Evolutionary conservation across 2,797 vertebrate genomes (phyloP).

Genomic region (Dipus sagitta): DNA sequence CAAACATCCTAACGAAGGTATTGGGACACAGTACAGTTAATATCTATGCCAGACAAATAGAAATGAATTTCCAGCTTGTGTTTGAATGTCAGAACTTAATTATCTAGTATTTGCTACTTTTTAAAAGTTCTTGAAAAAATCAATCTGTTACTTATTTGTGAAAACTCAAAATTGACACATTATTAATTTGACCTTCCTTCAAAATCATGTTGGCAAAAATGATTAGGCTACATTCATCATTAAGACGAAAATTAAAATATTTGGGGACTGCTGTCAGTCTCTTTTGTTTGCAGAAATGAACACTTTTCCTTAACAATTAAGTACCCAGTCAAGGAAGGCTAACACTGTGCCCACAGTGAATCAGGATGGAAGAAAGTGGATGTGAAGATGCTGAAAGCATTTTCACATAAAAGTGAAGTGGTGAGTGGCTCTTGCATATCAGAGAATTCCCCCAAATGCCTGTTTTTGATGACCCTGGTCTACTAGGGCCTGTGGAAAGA

Average conservation of each 20-base stretch:
- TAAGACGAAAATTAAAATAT: constrained; percentile 32
- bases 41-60: constrained; percentile 28
- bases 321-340: constrained; percentile 31
- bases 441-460: not conserved
- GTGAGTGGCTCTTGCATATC: not conserved
- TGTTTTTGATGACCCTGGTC: not conserved
- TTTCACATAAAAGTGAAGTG: constrained; percentile 42
- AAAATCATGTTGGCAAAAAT: constrained; percentile 44
- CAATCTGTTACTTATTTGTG: constrained; percentile 58
- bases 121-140: constrained; percentile 67
- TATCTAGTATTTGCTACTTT: constrained; percentile 54
- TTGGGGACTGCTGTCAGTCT: not conserved
- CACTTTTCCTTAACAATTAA: constrained; percentile 56
- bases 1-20: not conserved
- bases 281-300: constrained; percentile 54
- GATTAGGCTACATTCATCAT: constrained; percentile 30
- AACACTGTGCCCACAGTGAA: not conserved
- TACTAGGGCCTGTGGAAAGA: not conserved
- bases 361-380: not conserved
- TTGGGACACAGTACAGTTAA: not conserved
- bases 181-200: constrained; percentile 63
- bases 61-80: constrained; percentile 50
- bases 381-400: not conserved
- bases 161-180: constrained; percentile 47
- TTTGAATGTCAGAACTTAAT: constrained; percentile 67